A percentile compares a stretch with the other conserved stretches of the same genome.
phyloP scores from a whole-genome alignment of 2,797 vertebrate genomes.

The Myotis pilosus region DNA sequence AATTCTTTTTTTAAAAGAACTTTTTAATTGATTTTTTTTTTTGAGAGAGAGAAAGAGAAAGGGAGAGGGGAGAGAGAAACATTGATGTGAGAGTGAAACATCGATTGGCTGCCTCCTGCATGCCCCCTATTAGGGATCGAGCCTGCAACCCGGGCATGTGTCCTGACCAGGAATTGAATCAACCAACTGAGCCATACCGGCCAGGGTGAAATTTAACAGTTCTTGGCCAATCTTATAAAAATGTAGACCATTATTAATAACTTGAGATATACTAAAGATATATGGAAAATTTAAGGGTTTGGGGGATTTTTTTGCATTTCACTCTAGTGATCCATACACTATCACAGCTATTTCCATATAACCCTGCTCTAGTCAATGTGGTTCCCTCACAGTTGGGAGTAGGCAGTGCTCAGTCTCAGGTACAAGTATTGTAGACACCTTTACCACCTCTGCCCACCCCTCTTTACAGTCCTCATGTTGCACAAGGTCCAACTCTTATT shows the following conservation, averaged over 20 bases:
- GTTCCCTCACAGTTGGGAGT: neutral
- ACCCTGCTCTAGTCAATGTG: neutral
- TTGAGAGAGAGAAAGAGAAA: no score
- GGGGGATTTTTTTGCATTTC: neutral
- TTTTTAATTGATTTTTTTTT: no score
- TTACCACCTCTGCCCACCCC: neutral
- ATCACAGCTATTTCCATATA: neutral
- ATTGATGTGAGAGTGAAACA: no score
- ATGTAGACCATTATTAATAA: neutral
- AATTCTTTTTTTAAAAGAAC: neutral
- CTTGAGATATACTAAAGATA: neutral
- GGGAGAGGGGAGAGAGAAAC: no score
- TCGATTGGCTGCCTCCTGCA: no score
- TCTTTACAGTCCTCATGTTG: neutral
- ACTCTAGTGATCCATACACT: no score
- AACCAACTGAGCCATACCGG: no score
- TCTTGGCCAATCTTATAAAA: neutral
- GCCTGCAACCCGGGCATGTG: no score
- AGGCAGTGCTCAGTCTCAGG: neutral
- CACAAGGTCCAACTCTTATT: neutral
- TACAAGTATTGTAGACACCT: neutral
- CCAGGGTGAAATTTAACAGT: neutral
- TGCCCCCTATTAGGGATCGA: no score
- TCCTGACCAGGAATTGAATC: no score
- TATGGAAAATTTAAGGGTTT: neutral